Evolutionary conservation across 2,888 invertebrate genomes (phyloP).

Genomic region (Synergus japonicus): DNA sequence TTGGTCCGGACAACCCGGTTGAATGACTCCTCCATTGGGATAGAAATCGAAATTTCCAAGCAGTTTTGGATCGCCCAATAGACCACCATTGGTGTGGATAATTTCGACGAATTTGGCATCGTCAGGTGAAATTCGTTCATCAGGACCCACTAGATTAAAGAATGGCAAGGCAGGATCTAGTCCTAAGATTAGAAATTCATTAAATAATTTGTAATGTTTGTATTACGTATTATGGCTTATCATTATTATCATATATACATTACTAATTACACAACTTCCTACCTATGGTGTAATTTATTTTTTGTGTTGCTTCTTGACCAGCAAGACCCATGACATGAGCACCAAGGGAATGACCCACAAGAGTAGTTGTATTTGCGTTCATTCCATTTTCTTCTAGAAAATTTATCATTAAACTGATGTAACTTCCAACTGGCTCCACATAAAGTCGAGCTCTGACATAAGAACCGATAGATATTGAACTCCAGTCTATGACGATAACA

Average conservation of each 20-base stretch:
- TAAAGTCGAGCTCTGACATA: constrained; percentile 2
- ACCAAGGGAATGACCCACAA: constrained; percentile 69
- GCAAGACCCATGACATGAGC: constrained; percentile 67
- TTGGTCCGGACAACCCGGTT: constrained; percentile 57
- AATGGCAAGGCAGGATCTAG: constrained; percentile 71
- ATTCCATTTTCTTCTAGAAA: constrained; percentile 61
- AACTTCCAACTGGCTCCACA: neutral
- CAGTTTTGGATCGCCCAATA: constrained; percentile 61
- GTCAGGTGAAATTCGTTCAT: constrained; percentile 60
- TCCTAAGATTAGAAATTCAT: constrained; percentile 52
- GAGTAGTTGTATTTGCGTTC: constrained; percentile 54
- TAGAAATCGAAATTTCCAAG: constrained; percentile 69
- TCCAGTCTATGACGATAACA: constrained; percentile 21
- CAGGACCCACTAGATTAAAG: constrained; percentile 56
- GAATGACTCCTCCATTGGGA: constrained; percentile 67
- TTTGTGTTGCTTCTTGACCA: constrained; percentile 51
- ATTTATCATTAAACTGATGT: constrained; percentile 58
- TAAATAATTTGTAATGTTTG: neutral
- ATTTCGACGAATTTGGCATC: constrained; percentile 70
- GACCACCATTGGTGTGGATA: constrained; percentile 68
- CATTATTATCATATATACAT: too few relatives aligned
- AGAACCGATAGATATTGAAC: neutral
- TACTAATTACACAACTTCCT: neutral
- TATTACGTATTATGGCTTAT: too few relatives aligned
- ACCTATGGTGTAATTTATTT: constrained; percentile 43